phyloP scores from a whole-genome alignment of 2,797 vertebrate species.

The Clamator glandarius region DNA sequence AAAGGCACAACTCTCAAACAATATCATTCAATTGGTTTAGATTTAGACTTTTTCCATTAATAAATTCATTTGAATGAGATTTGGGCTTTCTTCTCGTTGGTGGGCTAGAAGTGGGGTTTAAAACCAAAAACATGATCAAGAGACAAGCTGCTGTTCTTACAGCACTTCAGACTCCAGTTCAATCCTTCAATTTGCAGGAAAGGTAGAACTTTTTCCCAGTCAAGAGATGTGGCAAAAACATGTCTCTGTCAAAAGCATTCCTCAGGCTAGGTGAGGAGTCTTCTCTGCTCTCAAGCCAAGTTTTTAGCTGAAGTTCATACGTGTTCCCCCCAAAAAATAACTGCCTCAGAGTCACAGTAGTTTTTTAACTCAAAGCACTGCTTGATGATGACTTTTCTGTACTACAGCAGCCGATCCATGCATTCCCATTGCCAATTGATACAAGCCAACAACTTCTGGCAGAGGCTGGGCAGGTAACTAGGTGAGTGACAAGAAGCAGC shows the following conservation, averaged over 20 bases:
- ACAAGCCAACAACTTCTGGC: not conserved
- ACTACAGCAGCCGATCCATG: not conserved
- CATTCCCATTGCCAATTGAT: not conserved
- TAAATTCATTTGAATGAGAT: slow-evolving; percentile 9
- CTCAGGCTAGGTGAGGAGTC: not conserved
- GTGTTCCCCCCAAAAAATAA: not conserved
- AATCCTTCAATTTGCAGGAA: not conserved
- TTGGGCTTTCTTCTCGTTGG: not conserved
- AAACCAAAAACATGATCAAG: not conserved
- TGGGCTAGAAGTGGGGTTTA: not conserved
- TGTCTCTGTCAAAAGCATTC: not conserved
- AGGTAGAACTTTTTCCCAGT: not conserved
- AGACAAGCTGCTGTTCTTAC: not conserved
- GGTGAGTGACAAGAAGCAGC: not conserved
- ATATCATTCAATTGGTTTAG: not conserved
- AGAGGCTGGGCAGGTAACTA: not conserved
- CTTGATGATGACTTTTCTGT: not conserved
- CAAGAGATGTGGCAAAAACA: not conserved
- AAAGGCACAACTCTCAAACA: not conserved
- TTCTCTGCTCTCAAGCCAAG: not conserved
- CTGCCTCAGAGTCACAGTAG: not conserved
- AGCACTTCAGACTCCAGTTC: not conserved
- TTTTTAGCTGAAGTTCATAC: not conserved
- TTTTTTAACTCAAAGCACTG: not conserved
- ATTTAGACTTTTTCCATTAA: slow-evolving; percentile 19